These are phyloP conservation scores for Acanthosepion esculentum DNA, from an alignment of 2,888 invertebrate species.

Conservation along the genomic window DNA sequence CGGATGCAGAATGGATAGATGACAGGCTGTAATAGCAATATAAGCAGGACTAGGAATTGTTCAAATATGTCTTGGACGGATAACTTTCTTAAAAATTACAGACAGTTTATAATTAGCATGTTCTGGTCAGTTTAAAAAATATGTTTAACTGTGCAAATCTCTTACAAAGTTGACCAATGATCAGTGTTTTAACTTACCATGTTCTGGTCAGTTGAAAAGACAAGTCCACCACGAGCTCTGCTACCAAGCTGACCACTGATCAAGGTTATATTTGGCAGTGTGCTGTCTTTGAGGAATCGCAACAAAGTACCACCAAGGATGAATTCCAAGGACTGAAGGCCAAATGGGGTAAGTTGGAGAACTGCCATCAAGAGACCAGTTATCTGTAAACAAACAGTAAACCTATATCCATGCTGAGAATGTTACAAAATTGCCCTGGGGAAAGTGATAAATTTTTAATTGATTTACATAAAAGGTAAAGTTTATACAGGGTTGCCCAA, in stretches of 20 bases:
- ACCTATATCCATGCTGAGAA: too few species aligned
- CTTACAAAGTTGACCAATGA: too few species aligned
- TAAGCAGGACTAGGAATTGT: too few species aligned
- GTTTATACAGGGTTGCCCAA: too few species aligned
- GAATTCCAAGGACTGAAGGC: slow-evolving; percentile 63
- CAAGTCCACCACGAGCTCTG: slow-evolving; percentile 51
- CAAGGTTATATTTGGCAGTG: slow-evolving; percentile 54
- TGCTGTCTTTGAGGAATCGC: slow-evolving; percentile 58
- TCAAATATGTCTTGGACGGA: too few species aligned
- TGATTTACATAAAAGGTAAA: too few species aligned
- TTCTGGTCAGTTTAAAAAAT: slow-evolving; percentile 48
- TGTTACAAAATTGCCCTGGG: too few species aligned
- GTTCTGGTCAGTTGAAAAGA: slow-evolving; percentile 48
- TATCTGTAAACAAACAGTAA: slow-evolving; percentile 55
- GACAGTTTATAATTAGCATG: slow-evolving; percentile 46
- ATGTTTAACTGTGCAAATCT: neutral
- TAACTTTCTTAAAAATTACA: too few species aligned
- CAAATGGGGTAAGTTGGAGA: slow-evolving; percentile 61
- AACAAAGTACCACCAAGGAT: slow-evolving; percentile 57
- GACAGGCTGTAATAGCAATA: too few species aligned
- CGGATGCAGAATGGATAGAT: too few species aligned
- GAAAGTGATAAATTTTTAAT: too few species aligned
- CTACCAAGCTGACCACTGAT: slow-evolving; percentile 55
- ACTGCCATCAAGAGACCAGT: slow-evolving; percentile 65
- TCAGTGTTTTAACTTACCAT: slow-evolving; percentile 47